Percentiles rank a stretch among this genome's conserved stretches.
Conservation (phyloP, 2,797 vertebrate genomes). For the Macropodus opercularis region DNA sequence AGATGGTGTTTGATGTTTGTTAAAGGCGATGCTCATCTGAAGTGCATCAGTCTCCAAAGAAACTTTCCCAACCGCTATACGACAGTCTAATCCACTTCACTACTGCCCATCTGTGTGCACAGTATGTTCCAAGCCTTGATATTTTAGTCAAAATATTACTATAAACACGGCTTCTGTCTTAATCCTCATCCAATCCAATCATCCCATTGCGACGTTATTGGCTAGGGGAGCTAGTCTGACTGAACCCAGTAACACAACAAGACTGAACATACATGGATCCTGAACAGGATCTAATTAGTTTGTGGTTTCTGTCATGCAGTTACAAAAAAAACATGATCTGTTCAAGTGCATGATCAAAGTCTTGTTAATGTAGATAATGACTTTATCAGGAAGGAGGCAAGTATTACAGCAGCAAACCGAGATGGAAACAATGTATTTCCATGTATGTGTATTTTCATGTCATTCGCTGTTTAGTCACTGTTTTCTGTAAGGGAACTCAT, state of each 20-base stretch:
- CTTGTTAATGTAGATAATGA: no score
- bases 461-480: background rate
- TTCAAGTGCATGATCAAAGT: no score
- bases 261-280: background rate
- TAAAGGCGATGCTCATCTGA: constrained; percentile 2
- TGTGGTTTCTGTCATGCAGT: background rate
- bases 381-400: background rate
- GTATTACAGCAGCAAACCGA: background rate
- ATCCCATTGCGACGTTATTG: constrained; percentile 12
- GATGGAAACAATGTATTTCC: background rate
- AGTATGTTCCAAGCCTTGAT: constrained; percentile 21
- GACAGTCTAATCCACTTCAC: constrained; percentile 36
- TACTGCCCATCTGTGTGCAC: constrained; percentile 39
- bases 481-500: background rate
- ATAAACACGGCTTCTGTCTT: constrained; percentile 22
- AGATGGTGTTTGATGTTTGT: background rate
- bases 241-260: background rate
- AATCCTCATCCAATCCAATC: constrained; percentile 22
- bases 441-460: background rate
- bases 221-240: background rate
- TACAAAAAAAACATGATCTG: background rate
- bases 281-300: constrained; percentile 2
- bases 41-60: constrained; percentile 19
- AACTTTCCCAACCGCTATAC: constrained; percentile 21
- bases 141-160: constrained; percentile 23